Base-by-base conservation (phyloP, 2,113 vertebrate species). In the Bolborhynchus lineola region DNA sequence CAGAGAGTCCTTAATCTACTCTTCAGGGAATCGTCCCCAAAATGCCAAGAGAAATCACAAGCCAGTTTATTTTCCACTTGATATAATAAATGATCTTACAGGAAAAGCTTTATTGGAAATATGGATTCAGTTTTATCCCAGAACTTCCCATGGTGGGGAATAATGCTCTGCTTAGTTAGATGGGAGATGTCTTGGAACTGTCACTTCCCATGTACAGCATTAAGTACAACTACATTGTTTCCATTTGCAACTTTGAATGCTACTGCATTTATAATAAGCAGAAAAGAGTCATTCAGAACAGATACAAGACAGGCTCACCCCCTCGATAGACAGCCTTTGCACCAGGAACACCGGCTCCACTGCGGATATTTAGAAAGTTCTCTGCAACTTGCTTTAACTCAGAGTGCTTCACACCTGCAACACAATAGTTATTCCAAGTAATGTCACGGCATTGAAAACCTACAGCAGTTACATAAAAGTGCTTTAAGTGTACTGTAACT, bases 331-430 rank as follows among this genome's bases (percentile, higher is more conserved):
- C 97, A 80, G 99, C 97, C 94, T 98, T 98, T 35, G 97, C 96
- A 8, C 98, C 97, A 15, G 98, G 83, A 86, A 97, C 85, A 47
- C 99, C 99, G 15, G 97, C 79, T 46, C 99, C 99, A 16, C 99
- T 98, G 63, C 99, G 98, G 95, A 99, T 98, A 93, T 99, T 99
- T 10, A 99, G 98, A 91, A 99, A 99, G 28, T 99, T 99, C 92
- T 99, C 99, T 41, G 99, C 99, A 50, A 99, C 97, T 91, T 99
- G 99, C 95, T 98, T 99, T 65, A 99, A 97, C 53, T 98, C 97
- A 63, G 96, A 52, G 59, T 99, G 99, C 86, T 98, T 98, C 72
- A 99, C 98, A 90, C 99, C 99, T 99, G 95, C 44, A 95, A 94
- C 3, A 80, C 29, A 88, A 41, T 1, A 76, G 13, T 31, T 50